A percentile compares a stretch with the other conserved stretches of the same genome.
Conservation (phyloP, 2,797 vertebrate species). For the Arctocebus calabarensis region DNA sequence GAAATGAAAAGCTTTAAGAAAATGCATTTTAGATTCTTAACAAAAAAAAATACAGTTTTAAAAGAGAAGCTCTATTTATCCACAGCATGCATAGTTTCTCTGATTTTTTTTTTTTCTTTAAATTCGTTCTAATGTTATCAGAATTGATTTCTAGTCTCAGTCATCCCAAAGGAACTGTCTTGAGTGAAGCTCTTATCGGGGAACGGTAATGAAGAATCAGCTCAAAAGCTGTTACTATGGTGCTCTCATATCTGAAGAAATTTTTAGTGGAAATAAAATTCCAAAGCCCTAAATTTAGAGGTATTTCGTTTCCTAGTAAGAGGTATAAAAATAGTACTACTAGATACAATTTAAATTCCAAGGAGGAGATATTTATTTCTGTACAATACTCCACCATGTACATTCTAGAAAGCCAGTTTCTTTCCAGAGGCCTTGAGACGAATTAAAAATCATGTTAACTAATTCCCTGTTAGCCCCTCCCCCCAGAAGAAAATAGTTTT, state of each 20-base stretch:
- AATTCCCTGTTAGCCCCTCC: slow-evolving; percentile 59
- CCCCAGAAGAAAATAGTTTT: slow-evolving; percentile 30
- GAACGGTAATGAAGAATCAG: slow-evolving; percentile 86
- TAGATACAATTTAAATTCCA: slow-evolving; percentile 83
- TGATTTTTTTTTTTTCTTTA: slow-evolving; percentile 81
- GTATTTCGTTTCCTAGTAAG: slow-evolving; percentile 86
- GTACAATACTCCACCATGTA: slow-evolving; percentile 69
- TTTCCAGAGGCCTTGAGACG: slow-evolving; percentile 79
- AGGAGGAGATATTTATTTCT: slow-evolving; percentile 80
- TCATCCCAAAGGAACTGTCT: slow-evolving; percentile 87
- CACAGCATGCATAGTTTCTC: slow-evolving; percentile 72
- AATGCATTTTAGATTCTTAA: slow-evolving; percentile 67
- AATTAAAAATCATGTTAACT: slow-evolving; percentile 73
- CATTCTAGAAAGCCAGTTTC: slow-evolving; percentile 66
- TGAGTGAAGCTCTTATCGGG: slow-evolving; percentile 85
- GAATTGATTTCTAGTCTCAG: slow-evolving; percentile 88
- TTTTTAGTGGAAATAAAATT: slow-evolving; percentile 87
- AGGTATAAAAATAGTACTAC: slow-evolving; percentile 86
- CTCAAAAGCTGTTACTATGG: slow-evolving; percentile 87
- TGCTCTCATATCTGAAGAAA: slow-evolving; percentile 86
- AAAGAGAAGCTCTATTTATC: slow-evolving; percentile 81
- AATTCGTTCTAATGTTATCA: slow-evolving; percentile 88
- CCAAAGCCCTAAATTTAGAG: slow-evolving; percentile 88
- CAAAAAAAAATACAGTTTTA: slow-evolving; percentile 46
- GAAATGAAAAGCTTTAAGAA: slow-evolving; percentile 57